These are phyloP conservation scores for Chloroceryle aenea DNA, from an alignment of 2,113 vertebrate species.

Conservation along the genomic window DNA sequence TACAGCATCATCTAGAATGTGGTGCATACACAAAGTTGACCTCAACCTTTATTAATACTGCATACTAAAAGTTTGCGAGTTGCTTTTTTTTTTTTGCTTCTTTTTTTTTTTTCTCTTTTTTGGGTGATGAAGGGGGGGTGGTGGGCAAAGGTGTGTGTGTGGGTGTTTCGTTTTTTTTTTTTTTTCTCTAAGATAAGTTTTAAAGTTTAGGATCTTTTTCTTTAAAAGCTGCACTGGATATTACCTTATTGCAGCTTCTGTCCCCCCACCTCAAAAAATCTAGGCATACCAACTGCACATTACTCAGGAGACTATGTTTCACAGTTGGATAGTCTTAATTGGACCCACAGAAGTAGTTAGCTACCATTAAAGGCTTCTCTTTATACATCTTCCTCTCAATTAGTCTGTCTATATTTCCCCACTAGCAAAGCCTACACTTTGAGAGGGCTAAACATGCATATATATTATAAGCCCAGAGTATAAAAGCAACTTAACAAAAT, in stretches of 20 bases:
- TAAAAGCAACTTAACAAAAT: neutral
- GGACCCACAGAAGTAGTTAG: conserved; percentile 60
- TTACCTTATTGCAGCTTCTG: neutral
- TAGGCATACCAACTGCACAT: neutral
- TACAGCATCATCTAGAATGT: conserved; percentile 26
- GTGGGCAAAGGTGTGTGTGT: neutral
- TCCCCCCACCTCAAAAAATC: neutral
- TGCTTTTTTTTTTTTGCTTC: neutral
- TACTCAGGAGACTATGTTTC: conserved; percentile 35
- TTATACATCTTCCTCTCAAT: conserved; percentile 43
- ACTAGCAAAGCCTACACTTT: neutral
- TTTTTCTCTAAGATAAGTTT: neutral
- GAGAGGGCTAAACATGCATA: conserved; percentile 24
- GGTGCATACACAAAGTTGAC: conserved; percentile 34
- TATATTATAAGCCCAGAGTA: neutral
- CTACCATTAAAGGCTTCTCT: conserved; percentile 53
- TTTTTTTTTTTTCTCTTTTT: neutral
- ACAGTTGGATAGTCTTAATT: conserved; percentile 58
- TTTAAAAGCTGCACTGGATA: neutral
- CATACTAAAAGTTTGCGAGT: conserved; percentile 7
- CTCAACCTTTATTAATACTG: neutral
- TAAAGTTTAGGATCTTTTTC: neutral
- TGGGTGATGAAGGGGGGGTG: neutral
- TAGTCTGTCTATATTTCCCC: conserved; percentile 29
- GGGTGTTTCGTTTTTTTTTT: neutral